These are phyloP conservation scores for Oxyruncus cristatus DNA, from an alignment of 2,113 vertebrate genomes.

Conservation along the genomic window DNA sequence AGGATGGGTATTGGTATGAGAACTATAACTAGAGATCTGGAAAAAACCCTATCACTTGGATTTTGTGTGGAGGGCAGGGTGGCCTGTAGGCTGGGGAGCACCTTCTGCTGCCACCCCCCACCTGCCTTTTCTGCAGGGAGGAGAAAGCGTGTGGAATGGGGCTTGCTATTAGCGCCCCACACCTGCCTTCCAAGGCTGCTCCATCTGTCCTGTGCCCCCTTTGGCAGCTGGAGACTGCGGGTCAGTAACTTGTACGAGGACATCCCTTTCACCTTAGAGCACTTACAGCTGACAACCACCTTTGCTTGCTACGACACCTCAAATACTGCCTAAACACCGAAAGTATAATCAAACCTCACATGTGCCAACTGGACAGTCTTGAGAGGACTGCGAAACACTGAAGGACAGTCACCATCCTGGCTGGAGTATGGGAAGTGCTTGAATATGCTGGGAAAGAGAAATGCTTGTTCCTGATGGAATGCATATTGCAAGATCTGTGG, in stretches of 20 bases:
- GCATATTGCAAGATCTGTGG: neutral
- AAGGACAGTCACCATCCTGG: neutral
- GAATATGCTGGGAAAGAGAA: neutral
- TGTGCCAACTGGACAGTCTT: neutral
- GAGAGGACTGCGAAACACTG: neutral
- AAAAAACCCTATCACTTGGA: accelerated
- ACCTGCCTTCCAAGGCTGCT: neutral
- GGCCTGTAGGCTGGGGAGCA: neutral
- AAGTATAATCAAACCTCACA: neutral
- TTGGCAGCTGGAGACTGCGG: neutral
- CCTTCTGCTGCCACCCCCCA: neutral
- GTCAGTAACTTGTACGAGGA: neutral
- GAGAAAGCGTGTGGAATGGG: neutral
- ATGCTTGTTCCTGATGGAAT: neutral
- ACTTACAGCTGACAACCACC: accelerated
- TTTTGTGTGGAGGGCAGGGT: neutral
- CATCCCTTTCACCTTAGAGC: neutral
- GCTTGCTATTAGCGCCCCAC: neutral
- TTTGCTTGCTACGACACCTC: neutral
- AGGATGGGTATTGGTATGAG: neutral
- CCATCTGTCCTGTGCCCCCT: neutral
- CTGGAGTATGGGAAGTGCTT: neutral
- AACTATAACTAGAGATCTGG: neutral
- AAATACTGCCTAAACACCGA: neutral
- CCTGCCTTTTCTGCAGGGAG: accelerated